A percentile compares a stretch with the other conserved stretches of the same genome.
These are phyloP conservation scores for Rhimphoctona megacephalus DNA, from an alignment of 2,888 invertebrate genomes.

Conservation along the genomic window DNA sequence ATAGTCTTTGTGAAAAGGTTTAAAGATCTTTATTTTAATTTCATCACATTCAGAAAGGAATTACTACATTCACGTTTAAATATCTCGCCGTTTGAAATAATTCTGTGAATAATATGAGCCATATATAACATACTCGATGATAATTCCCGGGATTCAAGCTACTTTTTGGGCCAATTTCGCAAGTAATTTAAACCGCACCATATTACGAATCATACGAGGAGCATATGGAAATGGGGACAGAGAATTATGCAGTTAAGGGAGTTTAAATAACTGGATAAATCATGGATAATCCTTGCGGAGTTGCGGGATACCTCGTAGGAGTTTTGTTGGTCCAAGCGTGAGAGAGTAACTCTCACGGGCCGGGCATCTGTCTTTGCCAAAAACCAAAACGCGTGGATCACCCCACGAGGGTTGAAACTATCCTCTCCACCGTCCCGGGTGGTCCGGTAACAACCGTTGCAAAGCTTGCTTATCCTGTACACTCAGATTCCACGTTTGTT, in stretches of 20 bases:
- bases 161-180: slow-evolving; percentile 18
- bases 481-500: slow-evolving; percentile 36
- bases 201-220: slow-evolving; percentile 29
- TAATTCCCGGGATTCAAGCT: slow-evolving; percentile 3
- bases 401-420: slow-evolving; percentile 50
- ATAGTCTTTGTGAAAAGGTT: neutral
- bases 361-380: slow-evolving; percentile 67
- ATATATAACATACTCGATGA: neutral
- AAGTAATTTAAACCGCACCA: slow-evolving; percentile 26
- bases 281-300: slow-evolving; percentile 62
- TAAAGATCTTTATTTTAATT: neutral
- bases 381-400: slow-evolving; percentile 33
- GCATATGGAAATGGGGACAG: slow-evolving; percentile 47
- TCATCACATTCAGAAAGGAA: neutral
- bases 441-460: slow-evolving; percentile 57
- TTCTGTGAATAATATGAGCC: neutral
- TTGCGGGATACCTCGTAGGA: slow-evolving; percentile 27
- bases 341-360: slow-evolving; percentile 27
- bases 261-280: slow-evolving; percentile 67
- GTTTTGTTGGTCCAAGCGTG: slow-evolving; percentile 46
- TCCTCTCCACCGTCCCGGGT: slow-evolving; percentile 24
- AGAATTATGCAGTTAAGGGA: slow-evolving; percentile 42
- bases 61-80: neutral
- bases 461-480: slow-evolving; percentile 53
- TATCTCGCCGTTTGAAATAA: neutral